Percentiles rank a stretch among this genome's conserved stretches.
Evolutionary conservation across 1,140 invertebrate species (phyloP).

Genomic region (Trypoxylus dichotomus): DNA sequence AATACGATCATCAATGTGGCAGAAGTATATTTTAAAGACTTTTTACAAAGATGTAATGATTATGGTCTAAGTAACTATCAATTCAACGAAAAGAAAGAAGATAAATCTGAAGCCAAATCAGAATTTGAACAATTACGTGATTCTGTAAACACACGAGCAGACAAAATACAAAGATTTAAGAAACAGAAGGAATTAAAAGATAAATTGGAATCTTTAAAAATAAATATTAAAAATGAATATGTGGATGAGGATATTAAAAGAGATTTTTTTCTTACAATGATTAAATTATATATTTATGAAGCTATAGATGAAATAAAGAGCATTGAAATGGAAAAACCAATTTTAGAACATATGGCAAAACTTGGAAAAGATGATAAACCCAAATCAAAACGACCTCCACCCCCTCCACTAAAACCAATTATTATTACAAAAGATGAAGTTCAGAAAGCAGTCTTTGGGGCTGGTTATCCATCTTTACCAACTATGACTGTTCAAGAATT

Average conservation of each 20-base stretch:
- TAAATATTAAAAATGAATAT: conserved; percentile 63
- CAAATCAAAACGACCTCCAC: conserved; percentile 52
- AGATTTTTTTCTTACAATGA: conserved; percentile 78
- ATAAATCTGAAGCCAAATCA: conserved; percentile 28
- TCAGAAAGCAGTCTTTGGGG: conserved; percentile 92
- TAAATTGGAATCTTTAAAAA: conserved; percentile 66
- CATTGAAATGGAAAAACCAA: conserved; percentile 70
- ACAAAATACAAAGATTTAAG: conserved; percentile 79
- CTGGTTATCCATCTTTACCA: conserved; percentile 92
- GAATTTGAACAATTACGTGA: conserved; percentile 50
- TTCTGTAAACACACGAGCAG: conserved; percentile 61
- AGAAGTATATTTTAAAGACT: conserved; percentile 85
- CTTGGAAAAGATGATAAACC: conserved; percentile 52
- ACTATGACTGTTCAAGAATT: conserved; percentile 93
- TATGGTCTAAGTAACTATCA: conserved; percentile 71
- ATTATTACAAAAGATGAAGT: conserved; percentile 88
- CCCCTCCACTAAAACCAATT: conserved; percentile 75
- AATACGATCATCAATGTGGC: conserved; percentile 70
- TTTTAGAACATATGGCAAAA: conserved; percentile 72
- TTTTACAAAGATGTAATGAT: conserved; percentile 74
- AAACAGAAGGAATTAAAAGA: conserved; percentile 78
- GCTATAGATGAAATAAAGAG: conserved; percentile 78
- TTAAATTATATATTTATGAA: conserved; percentile 75
- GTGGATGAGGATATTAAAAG: conserved; percentile 81
- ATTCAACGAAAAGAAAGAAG: conserved; percentile 39